These are phyloP conservation scores for Boloria selene DNA, from an alignment of 2,888 invertebrate species.

Conservation along the genomic window DNA sequence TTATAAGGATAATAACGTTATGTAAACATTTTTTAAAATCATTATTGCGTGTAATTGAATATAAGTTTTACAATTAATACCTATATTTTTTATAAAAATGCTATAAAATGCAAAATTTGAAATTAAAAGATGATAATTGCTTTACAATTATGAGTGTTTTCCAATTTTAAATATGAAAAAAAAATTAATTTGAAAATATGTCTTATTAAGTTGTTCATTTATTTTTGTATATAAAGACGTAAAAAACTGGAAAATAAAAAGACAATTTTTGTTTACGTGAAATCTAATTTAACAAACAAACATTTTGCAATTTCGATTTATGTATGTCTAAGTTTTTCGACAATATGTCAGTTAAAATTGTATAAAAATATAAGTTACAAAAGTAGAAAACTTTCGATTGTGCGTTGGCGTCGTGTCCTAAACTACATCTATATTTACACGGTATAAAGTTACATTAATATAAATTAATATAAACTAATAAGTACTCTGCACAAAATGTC, in stretches of 20 bases:
- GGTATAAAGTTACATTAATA: constrained; percentile 69
- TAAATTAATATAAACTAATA: constrained; percentile 82
- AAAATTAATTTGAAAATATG: background rate
- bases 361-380: constrained; percentile 76
- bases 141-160: too few relatives aligned
- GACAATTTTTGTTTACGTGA: constrained; percentile 15
- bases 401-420: constrained; percentile 47
- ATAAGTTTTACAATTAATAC: too few relatives aligned
- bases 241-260: constrained; percentile 7
- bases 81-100: too few relatives aligned
- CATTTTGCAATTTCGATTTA: constrained; percentile 43
- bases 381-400: constrained; percentile 50
- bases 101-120: too few relatives aligned
- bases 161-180: too few relatives aligned
- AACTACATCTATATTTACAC: constrained; percentile 73
- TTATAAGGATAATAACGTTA: too few relatives aligned
- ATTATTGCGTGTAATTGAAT: too few relatives aligned
- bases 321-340: constrained; percentile 71
- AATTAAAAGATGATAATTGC: too few relatives aligned
- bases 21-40: too few relatives aligned
- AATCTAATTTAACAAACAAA: constrained; percentile 25
- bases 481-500: constrained; percentile 81
- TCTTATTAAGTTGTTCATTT: too few relatives aligned
- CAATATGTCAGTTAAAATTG: constrained; percentile 73
- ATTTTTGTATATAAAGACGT: background rate